Conservation (phyloP, 92 coral and sea anemone species). For the Siderastrea radians region DNA sequence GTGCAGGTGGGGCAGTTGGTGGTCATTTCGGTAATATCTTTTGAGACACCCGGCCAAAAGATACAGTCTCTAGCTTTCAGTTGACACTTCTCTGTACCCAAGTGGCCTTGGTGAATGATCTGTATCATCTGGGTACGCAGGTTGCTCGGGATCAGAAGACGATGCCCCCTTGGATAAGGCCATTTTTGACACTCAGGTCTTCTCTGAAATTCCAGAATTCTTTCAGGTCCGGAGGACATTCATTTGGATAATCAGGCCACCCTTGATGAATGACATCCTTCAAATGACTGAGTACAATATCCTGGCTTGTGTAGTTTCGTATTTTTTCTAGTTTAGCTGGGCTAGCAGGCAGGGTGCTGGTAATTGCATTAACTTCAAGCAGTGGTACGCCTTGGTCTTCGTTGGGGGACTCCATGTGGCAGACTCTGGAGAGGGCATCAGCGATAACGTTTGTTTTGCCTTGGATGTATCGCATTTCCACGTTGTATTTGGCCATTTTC, state of each 20-base stretch:
- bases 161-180: slow-evolving; percentile 52
- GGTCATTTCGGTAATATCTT: slow-evolving; percentile 38
- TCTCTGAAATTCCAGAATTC: slow-evolving; percentile 69
- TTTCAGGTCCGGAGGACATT: slow-evolving; percentile 51
- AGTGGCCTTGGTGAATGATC: slow-evolving; percentile 59
- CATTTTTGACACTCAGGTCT: slow-evolving; percentile 69
- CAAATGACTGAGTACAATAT: slow-evolving; percentile 36
- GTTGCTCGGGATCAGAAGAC: slow-evolving; percentile 36
- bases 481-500: slow-evolving; percentile 72
- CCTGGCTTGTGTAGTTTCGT: slow-evolving; percentile 46
- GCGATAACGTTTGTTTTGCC: slow-evolving; percentile 64
- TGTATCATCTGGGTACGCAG: slow-evolving; percentile 9
- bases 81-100: slow-evolving; percentile 61
- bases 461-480: slow-evolving; percentile 57
- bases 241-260: slow-evolving; percentile 63
- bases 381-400: slow-evolving; percentile 18
- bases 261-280: slow-evolving; percentile 67
- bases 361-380: slow-evolving; percentile 54
- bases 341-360: slow-evolving; percentile 54
- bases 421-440: slow-evolving; percentile 65
- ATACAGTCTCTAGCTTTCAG: slow-evolving; percentile 51
- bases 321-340: slow-evolving; percentile 63
- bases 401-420: slow-evolving; percentile 54
- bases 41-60: slow-evolving; percentile 4
- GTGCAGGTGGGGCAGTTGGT: slow-evolving; percentile 54